Percentiles rank a stretch among this genome's conserved stretches.
phyloP scores from a whole-genome alignment of 2,797 vertebrate species.

The Tapera naevia region DNA sequence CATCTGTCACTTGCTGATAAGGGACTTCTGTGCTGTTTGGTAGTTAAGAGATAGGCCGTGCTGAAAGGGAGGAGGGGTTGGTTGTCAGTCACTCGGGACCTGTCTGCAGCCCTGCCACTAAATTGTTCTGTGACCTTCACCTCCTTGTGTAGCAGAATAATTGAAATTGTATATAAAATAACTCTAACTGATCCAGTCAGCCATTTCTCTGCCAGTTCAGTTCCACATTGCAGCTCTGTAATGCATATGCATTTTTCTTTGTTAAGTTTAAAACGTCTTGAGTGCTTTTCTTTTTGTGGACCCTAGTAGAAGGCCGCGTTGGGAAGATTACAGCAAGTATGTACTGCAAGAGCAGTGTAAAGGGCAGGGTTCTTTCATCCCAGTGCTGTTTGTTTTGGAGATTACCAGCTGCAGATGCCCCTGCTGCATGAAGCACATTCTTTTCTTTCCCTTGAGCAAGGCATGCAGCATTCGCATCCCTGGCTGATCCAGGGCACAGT shows the following conservation, averaged over 20 bases:
- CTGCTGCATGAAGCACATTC: constrained; percentile 18
- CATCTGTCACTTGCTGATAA: constrained; percentile 63
- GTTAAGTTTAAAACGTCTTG: not conserved
- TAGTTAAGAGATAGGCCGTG: not conserved
- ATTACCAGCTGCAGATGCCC: not conserved
- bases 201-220: not conserved
- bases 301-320: not conserved
- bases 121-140: constrained; percentile 57
- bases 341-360: not conserved
- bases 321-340: not conserved
- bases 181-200: not conserved
- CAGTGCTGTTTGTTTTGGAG: constrained; percentile 34
- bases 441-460: not conserved
- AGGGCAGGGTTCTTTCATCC: constrained; percentile 11
- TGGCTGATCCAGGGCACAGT: not conserved
- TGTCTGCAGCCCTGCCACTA: constrained; percentile 15
- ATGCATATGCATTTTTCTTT: constrained; percentile 22
- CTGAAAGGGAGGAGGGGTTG: not conserved
- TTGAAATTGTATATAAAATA: constrained; percentile 47
- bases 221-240: not conserved
- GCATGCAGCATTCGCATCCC: not conserved
- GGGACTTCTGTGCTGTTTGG: constrained; percentile 9
- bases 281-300: not conserved
- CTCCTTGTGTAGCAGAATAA: constrained; percentile 14
- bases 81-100: constrained; percentile 30